Evolutionary conservation across 1,140 invertebrate species (phyloP), one percentile per base, ranked within the genome.

Genomic region (Atta texana): DNA sequence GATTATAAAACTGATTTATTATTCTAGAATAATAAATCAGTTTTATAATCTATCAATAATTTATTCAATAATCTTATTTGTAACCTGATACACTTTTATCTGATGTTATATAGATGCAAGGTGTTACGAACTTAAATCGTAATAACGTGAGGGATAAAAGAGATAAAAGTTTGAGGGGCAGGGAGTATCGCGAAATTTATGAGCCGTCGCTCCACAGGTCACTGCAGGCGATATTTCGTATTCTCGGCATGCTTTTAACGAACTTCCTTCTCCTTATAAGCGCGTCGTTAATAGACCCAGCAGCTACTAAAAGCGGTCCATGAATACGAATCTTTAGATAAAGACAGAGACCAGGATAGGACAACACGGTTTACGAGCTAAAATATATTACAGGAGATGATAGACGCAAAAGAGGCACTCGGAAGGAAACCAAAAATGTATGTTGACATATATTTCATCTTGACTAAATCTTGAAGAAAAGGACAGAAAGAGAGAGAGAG

Each of bases 251-350:
- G 74, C 85, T 86, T 86, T 86, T 88, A 77, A 85, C 72, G 71
- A 76, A 85, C 71, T 77, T 86, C 71, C 71, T 64, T 51, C 49
- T 85, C 85, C 64, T 87, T 87, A 87, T 87, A 87, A 87, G 85
- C 85, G 69, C 55, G 77, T 82, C 77, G 72, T 82, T 82, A 87
- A 82, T 87, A 87, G 57, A 82, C 59, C 53, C 53, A 71, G 77
- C 66, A 82, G 51, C 77, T 82, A 82, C 64, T 71, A 82, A 82
- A 82, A 87, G 69, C 55, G 77, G 68, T 44, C 78, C 61, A 82
- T 82, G 78, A 87, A 87, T 82, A 87, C 78, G 64, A 87, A 87
- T 85, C 72, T 77, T 87, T 75, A 71, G 81, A 75, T 85, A 85
- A 69, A 85, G 80, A 75, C 49, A 75, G 59, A 66, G 59, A 66